A percentile compares a stretch with the other conserved stretches of the same genome.
Conservation (phyloP, 1,140 invertebrate species). For the Heliconius congener region DNA sequence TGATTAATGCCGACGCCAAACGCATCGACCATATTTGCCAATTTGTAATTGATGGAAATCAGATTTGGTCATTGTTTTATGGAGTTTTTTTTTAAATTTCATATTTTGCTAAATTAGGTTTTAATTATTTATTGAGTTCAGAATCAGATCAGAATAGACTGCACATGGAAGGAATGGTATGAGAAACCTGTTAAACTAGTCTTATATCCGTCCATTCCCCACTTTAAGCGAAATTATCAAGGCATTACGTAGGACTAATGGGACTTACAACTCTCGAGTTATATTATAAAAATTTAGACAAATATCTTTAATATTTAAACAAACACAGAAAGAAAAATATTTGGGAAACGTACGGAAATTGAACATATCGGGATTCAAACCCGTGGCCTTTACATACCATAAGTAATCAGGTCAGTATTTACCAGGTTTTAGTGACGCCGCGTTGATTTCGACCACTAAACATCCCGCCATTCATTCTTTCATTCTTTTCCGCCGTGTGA, state of each 20-base stretch:
- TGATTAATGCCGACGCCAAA: constrained; percentile 30
- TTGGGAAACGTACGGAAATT: too few species aligned
- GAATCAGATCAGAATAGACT: neutral
- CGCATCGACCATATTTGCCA: constrained; percentile 21
- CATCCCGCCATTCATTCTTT: too few species aligned
- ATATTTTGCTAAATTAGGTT: neutral
- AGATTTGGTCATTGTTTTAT: constrained; percentile 15
- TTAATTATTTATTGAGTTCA: neutral
- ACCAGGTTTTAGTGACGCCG: too few species aligned
- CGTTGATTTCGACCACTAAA: too few species aligned
- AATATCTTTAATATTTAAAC: too few species aligned
- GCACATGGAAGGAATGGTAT: neutral
- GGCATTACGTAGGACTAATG: neutral
- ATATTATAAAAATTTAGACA: too few species aligned
- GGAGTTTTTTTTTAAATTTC: neutral
- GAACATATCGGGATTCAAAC: too few species aligned
- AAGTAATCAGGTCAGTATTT: too few species aligned
- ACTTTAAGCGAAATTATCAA: neutral
- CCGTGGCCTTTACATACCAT: too few species aligned
- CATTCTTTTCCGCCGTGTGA: too few species aligned
- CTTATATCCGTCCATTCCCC: neutral
- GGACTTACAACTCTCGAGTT: too few species aligned
- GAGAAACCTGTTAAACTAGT: neutral
- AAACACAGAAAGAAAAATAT: too few species aligned
- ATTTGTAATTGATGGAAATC: constrained; percentile 28